Evolutionary conservation across 2,113 vertebrate genomes (phyloP).

Genomic region (Pangasianodon hypophthalmus): DNA sequence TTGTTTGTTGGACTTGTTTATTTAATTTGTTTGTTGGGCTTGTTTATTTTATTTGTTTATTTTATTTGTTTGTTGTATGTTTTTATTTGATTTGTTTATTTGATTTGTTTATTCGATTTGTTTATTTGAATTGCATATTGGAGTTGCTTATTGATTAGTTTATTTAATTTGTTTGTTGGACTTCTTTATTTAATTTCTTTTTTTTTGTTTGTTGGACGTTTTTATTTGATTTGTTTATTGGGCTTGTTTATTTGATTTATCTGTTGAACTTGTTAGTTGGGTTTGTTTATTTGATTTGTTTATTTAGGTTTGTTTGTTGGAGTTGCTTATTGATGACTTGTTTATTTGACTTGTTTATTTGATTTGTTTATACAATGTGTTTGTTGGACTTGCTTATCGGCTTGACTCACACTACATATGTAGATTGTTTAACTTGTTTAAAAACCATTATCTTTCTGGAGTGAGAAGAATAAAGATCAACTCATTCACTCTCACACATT

Average conservation of each 20-base stretch:
- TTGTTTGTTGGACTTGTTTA: background rate
- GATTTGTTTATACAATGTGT: no score
- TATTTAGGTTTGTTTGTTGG: background rate
- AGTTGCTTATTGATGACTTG: background rate
- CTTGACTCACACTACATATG: no score
- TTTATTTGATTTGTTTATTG: background rate
- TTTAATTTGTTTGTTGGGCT: background rate
- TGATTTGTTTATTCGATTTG: background rate
- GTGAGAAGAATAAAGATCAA: background rate
- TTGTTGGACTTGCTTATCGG: background rate
- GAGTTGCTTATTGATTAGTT: background rate
- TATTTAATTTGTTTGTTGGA: background rate
- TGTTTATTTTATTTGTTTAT: background rate
- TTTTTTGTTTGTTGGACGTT: background rate
- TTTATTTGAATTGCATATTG: background rate
- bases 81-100: background rate
- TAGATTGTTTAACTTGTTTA: no score
- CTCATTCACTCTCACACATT: no score
- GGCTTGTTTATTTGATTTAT: background rate
- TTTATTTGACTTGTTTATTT: background rate
- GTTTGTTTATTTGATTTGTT: background rate
- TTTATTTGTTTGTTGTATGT: background rate
- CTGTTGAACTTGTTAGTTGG: background rate
- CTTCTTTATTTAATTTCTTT: background rate
- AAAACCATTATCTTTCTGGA: no score